A percentile compares a stretch with the other conserved stretches of the same genome.
Evolutionary conservation across 30 jellyfish, hydroid and myxozoan genomes (phyloP).

Genomic region (Aurelia coerulea): DNA sequence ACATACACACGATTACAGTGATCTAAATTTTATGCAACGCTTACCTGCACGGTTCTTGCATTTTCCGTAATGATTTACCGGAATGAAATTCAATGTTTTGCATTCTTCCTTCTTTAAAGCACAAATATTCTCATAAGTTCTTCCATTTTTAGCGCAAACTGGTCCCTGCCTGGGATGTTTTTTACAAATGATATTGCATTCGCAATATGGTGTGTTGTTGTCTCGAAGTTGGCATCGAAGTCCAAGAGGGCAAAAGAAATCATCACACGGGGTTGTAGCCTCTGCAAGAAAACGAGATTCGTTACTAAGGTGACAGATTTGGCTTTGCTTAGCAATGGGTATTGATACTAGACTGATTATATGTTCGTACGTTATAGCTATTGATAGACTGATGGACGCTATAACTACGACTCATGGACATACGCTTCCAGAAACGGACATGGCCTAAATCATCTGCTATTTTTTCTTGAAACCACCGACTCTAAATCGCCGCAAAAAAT

Average conservation of each 20-base stretch:
- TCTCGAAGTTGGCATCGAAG: constrained; percentile 21
- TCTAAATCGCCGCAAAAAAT: too few species aligned
- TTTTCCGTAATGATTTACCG: constrained; percentile 52
- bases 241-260: constrained; percentile 45
- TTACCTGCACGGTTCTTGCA: constrained; percentile 39
- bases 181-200: constrained; percentile 24
- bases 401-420: too few species aligned
- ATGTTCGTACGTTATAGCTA: too few species aligned
- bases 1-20: not conserved
- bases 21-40: not conserved
- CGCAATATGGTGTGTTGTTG: constrained; percentile 43
- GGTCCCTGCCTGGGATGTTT: constrained; percentile 40
- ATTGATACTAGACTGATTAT: too few species aligned
- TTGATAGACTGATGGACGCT: too few species aligned
- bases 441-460: too few species aligned
- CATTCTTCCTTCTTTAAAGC: constrained; percentile 60
- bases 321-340: too few species aligned
- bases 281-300: constrained; percentile 10
- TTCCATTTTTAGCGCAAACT: constrained; percentile 41
- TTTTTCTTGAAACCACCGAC: too few species aligned
- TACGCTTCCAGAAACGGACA: too few species aligned
- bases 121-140: constrained; percentile 49
- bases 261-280: constrained; percentile 68
- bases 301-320: too few species aligned
- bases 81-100: constrained; percentile 25